phyloP scores from a whole-genome alignment of 2,113 vertebrate species.

The Aviceda subcristata region DNA sequence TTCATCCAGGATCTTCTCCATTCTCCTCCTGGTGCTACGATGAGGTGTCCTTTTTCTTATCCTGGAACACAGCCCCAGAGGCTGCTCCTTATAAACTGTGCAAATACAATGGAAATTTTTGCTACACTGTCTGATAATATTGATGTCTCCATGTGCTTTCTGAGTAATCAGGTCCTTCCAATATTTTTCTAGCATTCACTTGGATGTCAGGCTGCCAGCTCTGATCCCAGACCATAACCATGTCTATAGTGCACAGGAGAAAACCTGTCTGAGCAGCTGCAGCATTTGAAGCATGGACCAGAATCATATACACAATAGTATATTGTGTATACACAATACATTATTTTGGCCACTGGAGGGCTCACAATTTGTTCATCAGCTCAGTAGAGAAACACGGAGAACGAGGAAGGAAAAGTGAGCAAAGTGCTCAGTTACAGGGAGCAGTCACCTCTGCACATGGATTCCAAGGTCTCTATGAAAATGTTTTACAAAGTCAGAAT shows the following conservation, averaged over 20 bases:
- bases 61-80: neutral
- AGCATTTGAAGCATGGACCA: neutral
- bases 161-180: neutral
- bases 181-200: neutral
- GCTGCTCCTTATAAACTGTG: neutral
- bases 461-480: neutral
- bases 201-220: neutral
- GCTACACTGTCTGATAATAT: neutral
- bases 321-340: neutral
- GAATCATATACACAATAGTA: neutral
- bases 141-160: neutral
- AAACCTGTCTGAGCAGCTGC: neutral
- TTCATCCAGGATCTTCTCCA: neutral
- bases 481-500: neutral
- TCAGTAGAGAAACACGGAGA: neutral
- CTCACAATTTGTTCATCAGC: neutral
- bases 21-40: neutral
- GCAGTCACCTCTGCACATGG: accelerated
- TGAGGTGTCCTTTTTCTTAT: neutral
- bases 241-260: neutral
- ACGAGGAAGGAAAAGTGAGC: neutral
- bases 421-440: neutral
- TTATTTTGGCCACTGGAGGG: constrained; percentile 16
- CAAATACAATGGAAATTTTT: neutral
- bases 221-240: neutral